Conservation (phyloP, 2,113 vertebrate genomes). For the Coptodon rendalli region DNA sequence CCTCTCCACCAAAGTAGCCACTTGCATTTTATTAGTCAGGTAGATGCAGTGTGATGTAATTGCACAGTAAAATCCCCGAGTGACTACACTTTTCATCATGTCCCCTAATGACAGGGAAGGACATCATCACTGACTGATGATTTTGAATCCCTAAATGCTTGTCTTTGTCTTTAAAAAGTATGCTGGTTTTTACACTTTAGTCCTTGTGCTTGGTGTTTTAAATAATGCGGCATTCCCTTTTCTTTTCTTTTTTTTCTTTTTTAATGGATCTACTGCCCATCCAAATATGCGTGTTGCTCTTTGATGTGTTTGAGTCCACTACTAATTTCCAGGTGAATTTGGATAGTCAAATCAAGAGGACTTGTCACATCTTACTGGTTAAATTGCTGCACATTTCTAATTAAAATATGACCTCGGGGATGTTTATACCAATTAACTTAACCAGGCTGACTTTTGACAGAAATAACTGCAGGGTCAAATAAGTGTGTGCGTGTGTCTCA, state of each 20-base stretch:
- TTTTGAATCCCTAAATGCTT: neutral
- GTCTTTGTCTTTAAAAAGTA: neutral
- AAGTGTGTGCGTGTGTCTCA: neutral
- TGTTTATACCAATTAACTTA: slow-evolving; percentile 14
- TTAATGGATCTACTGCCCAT: neutral
- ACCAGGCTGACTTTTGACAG: neutral
- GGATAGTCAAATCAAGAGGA: neutral
- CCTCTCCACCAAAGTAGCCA: neutral
- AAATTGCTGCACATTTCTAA: neutral
- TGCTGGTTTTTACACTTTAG: neutral
- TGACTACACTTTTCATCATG: neutral
- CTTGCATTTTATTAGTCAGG: neutral
- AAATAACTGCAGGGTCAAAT: neutral
- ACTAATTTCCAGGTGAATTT: slow-evolving; percentile 11
- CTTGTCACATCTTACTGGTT: neutral
- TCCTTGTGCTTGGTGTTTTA: neutral
- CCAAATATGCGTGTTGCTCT: neutral
- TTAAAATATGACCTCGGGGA: slow-evolving; percentile 16
- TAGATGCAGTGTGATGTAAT: neutral
- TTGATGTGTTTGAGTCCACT: neutral
- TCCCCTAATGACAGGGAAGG: neutral
- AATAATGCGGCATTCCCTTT: neutral
- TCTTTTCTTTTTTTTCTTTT: neutral
- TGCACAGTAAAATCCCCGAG: neutral
- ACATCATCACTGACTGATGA: neutral